Evolutionary conservation across 1,140 invertebrate genomes (phyloP), one percentile per base, ranked within the genome.

Genomic region (Pseudachorutes palmiensis): DNA sequence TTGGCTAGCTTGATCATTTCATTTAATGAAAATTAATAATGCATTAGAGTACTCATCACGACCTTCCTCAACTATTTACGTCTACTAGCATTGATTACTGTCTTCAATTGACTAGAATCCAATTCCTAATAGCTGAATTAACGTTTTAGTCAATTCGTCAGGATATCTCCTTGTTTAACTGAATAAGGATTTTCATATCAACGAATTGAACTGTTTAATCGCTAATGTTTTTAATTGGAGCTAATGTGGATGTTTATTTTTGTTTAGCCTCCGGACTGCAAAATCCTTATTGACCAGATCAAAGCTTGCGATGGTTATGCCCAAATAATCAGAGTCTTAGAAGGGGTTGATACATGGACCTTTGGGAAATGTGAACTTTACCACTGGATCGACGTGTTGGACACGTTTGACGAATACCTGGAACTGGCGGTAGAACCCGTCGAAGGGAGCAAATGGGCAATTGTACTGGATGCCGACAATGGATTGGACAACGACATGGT

Each of bases 281-380:
- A 87, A 76, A 82, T 83, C 70, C 79, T 93, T 9, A 93, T 93
- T 74, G 88, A 89, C 71, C 86, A 86, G 75, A 76, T 93, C 29
- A 86, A 87, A 75, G 82, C 81, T 68, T 89, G 88, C 76, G 84
- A 83, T 49, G 82, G 86, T 69, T 78, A 80, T 60, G 80, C 84
- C 67, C 88, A 90, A 76, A 78, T 93, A 33, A 77, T 89, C 1
- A 81, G 83, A 64, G 88, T 90, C 76, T 76, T 94, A 29, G 85
- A 85, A 69, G 84, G 85, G 67, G 86, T 92, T 69, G 88, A 89
- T 74, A 85, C 87, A 32, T 94, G 91, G 91, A 90, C 88, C 33
- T 92, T 87, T 79, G 90, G 91, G 65, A 94, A 94, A 83, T 93
- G 90, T 79, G 91, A 94, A 80, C 80, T 94, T 14, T 90, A 89